These are phyloP conservation scores for Pantherophis guttatus DNA, from an alignment of 2,113 vertebrate species.

Conservation along the genomic window DNA sequence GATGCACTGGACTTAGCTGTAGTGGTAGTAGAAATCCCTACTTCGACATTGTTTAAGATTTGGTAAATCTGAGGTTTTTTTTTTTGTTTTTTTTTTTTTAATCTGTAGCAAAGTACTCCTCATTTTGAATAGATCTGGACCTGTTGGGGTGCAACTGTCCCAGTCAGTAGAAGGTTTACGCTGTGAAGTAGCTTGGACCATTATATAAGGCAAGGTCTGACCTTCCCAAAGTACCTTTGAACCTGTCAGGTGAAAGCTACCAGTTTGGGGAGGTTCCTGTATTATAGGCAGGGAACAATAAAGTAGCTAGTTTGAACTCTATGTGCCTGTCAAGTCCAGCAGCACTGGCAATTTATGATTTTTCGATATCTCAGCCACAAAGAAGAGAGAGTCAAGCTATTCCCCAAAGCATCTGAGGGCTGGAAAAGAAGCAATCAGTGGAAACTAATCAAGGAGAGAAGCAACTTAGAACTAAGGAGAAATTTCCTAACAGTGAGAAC, in stretches of 20 bases:
- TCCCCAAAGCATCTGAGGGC: too few species aligned
- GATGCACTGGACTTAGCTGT: conserved; percentile 28
- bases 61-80: conserved; percentile 15
- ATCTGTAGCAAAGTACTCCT: conserved; percentile 19
- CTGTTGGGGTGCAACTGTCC: not conserved
- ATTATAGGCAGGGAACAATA: not conserved
- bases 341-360: not conserved
- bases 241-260: not conserved
- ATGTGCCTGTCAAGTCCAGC: not conserved
- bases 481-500: too few species aligned
- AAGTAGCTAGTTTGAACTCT: not conserved
- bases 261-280: not conserved
- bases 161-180: not conserved
- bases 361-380: not conserved
- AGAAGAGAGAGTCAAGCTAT: too few species aligned
- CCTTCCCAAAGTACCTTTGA: not conserved
- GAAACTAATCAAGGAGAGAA: too few species aligned
- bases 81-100: conserved; percentile 21
- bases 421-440: too few species aligned
- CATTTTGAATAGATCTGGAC: not conserved
- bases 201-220: not conserved
- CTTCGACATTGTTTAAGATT: conserved; percentile 3
- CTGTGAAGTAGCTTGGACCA: not conserved
- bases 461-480: too few species aligned
- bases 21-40: conserved; percentile 9